These are phyloP conservation scores for Ophion costatus DNA, from an alignment of 2,888 invertebrate genomes.

Conservation along the genomic window DNA sequence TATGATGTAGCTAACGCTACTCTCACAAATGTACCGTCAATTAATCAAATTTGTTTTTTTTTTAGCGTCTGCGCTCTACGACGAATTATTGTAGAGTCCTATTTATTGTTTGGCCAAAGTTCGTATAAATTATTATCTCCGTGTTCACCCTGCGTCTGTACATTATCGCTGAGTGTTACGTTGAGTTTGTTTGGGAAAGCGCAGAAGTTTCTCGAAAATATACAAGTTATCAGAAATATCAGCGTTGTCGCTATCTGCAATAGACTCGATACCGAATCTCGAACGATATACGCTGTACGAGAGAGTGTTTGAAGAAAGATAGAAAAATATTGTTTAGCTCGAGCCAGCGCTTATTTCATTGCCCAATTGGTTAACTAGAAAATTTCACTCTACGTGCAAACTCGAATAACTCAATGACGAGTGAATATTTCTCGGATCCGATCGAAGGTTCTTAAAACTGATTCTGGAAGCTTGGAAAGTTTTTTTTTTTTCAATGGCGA, in stretches of 20 bases:
- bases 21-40: background rate
- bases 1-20: conserved; percentile 38
- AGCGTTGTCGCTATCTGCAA: conserved; percentile 2
- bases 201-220: conserved; percentile 14
- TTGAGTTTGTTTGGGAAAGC: background rate
- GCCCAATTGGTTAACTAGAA: too few species aligned
- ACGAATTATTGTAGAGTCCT: conserved; percentile 37
- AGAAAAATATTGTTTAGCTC: too few species aligned
- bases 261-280: conserved; percentile 8
- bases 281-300: background rate
- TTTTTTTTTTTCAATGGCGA: background rate
- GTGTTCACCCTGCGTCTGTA: conserved; percentile 53
- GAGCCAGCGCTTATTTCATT: too few species aligned
- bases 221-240: background rate
- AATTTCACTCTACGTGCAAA: too few species aligned
- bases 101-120: conserved; percentile 56
- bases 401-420: too few species aligned
- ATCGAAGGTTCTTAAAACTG: too few species aligned
- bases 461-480: background rate
- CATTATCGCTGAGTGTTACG: conserved; percentile 53
- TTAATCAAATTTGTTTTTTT: background rate
- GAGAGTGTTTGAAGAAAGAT: too few species aligned
- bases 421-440: too few species aligned
- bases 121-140: conserved; percentile 62
- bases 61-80: background rate